Evolutionary conservation across 2,888 invertebrate species (phyloP).

Genomic region (Xiphydria camelus): DNA sequence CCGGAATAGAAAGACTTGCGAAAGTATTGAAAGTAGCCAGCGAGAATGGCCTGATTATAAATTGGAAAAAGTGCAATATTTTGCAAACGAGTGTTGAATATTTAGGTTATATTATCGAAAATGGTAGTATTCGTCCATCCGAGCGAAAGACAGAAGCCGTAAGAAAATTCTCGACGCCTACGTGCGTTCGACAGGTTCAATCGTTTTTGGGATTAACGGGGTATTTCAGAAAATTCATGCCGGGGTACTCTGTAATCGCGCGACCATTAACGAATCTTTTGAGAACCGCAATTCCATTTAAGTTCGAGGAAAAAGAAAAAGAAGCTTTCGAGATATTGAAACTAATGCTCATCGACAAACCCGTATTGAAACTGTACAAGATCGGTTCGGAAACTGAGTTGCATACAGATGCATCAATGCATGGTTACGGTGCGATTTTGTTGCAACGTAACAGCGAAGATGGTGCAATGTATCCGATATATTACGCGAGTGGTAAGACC

Average conservation of each 20-base stretch:
- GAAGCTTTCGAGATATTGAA: conserved; percentile 25
- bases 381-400: conserved; percentile 40
- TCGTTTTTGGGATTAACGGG: conserved; percentile 31
- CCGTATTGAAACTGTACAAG: conserved; percentile 40
- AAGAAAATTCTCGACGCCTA: conserved; percentile 27
- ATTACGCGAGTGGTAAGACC: conserved; percentile 42
- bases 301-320: conserved; percentile 26
- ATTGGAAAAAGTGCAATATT: conserved; percentile 28
- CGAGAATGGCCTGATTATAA: conserved; percentile 14
- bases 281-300: conserved; percentile 25
- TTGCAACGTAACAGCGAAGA: conserved; percentile 40
- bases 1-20: too few relatives aligned
- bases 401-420: conserved; percentile 45
- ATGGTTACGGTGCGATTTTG: conserved; percentile 42
- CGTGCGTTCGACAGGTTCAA: conserved; percentile 23
- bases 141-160: conserved; percentile 20
- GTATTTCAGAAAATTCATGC: conserved; percentile 26
- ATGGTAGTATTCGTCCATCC: conserved; percentile 20
- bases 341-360: conserved; percentile 23
- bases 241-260: neutral
- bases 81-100: conserved; percentile 21
- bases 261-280: conserved; percentile 23
- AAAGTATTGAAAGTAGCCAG: conserved; percentile 6
- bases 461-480: conserved; percentile 36
- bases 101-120: conserved; percentile 23